phyloP scores from a whole-genome alignment of 2,888 invertebrate species.

The Tupiocoris notatus region DNA sequence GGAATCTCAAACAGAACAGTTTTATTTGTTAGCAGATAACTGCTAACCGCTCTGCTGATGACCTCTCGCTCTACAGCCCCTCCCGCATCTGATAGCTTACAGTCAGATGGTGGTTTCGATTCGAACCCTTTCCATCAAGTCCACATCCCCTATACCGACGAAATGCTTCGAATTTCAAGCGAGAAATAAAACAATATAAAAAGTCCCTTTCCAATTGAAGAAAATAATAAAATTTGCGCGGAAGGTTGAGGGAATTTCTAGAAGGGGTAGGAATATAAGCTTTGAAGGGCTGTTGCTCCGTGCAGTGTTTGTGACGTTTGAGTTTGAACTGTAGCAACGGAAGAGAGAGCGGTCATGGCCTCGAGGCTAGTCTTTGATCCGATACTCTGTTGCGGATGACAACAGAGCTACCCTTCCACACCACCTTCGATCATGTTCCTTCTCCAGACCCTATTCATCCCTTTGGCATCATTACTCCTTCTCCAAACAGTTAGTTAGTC shows the following conservation, averaged over 20 bases:
- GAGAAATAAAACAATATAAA: too few species aligned
- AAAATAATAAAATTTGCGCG: not conserved
- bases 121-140: too few species aligned
- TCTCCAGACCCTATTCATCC: not conserved
- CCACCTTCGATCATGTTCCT: not conserved
- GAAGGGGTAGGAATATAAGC: not conserved
- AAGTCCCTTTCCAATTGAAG: not conserved
- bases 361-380: constrained; percentile 27
- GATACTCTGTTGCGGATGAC: constrained; percentile 32
- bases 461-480: not conserved
- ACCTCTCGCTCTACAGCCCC: too few species aligned
- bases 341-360: constrained; percentile 3
- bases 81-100: not conserved
- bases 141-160: too few species aligned
- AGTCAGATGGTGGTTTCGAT: not conserved
- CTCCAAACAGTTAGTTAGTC: not conserved
- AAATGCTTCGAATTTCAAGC: too few species aligned
- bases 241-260: not conserved
- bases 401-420: not conserved
- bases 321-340: constrained; percentile 1
- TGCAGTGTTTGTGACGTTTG: constrained; percentile 28
- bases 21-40: not conserved
- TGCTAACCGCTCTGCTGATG: not conserved
- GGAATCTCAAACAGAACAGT: constrained; percentile 26
- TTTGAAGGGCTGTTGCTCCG: constrained; percentile 28